These are phyloP conservation scores for Lasiommata megera DNA, from an alignment of 2,888 invertebrate species.

Conservation along the genomic window DNA sequence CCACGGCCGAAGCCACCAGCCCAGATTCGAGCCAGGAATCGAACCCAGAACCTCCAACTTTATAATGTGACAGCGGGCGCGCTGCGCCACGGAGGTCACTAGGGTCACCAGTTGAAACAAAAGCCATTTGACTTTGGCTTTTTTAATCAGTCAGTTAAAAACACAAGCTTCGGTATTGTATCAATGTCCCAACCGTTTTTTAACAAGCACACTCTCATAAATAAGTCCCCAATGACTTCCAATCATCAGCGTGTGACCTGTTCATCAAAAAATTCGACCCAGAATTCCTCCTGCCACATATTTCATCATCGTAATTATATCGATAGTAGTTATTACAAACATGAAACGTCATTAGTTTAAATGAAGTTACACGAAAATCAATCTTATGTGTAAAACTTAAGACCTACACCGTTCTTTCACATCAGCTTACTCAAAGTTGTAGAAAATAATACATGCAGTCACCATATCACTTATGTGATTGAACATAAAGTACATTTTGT, in stretches of 20 bases:
- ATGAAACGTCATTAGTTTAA: not conserved
- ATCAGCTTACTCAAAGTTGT: not conserved
- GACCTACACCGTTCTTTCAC: not conserved
- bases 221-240: constrained; percentile 23
- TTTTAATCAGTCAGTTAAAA: too few relatives aligned
- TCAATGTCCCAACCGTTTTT: not conserved
- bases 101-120: too few relatives aligned
- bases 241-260: constrained; percentile 27
- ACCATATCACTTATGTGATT: constrained; percentile 4
- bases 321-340: constrained; percentile 25
- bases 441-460: not conserved
- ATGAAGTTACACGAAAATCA: not conserved
- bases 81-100: too few relatives aligned
- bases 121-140: too few relatives aligned
- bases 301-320: constrained; percentile 33
- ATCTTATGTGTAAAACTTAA: not conserved
- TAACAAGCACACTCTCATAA: constrained; percentile 10
- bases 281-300: constrained; percentile 29
- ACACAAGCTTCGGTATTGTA: not conserved
- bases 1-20: too few relatives aligned
- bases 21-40: too few relatives aligned
- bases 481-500: constrained; percentile 8
- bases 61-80: too few relatives aligned
- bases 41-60: too few relatives aligned
- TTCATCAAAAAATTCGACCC: constrained; percentile 29